Evolutionary conservation across 53 echinoderm and acorn worm species (phyloP), one percentile per base, ranked within the genome.

Genomic region (Luidia sarsii): DNA sequence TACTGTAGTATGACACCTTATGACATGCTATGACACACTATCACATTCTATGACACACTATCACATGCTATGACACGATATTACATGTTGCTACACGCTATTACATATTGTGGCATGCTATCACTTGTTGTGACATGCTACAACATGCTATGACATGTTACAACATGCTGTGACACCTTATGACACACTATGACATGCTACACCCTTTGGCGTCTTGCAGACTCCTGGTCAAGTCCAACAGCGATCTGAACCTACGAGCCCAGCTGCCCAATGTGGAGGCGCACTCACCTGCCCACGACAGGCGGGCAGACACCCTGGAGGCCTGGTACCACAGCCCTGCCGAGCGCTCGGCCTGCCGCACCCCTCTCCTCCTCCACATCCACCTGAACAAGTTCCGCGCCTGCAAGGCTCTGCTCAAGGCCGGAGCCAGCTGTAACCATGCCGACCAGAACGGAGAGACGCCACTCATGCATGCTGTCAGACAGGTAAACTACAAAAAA

Each of bases 401-500:
- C 4, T 73, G 72, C 31, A 71, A 64, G 59, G 86, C 84, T 34
- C 65, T 99, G 37, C 33, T 99, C 39, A 79, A 85, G 52, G 89
- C 87, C 10, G 99, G 99, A 0, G 99, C 94, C 24, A 87, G 91
- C 60, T 89, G 87, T 18, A 99, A 99, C 73, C 91, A 80, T 45
- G 54, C 84, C 2, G 99, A 89, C 59, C 80, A 84, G 39, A 74
- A 84, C 27, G 50, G 75, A 3, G 56, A 91, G 21, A 89, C 94
- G n/a, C 99, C 99, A 9, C 87, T 99, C 62, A 99, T 99, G 99
- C 93, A 89, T 77, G 99, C 99, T 32, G 94, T 99, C 52, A 91
- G 64, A 71, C 89, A 60, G 77, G 84, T 84, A 36, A 67, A 18
- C 13, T 18, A 66, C 7, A 66, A 66, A 22, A 33, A 39, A 69